These are phyloP conservation scores for Enteromius anoplus DNA, from an alignment of 2,797 vertebrate genomes.

Conservation along the genomic window DNA sequence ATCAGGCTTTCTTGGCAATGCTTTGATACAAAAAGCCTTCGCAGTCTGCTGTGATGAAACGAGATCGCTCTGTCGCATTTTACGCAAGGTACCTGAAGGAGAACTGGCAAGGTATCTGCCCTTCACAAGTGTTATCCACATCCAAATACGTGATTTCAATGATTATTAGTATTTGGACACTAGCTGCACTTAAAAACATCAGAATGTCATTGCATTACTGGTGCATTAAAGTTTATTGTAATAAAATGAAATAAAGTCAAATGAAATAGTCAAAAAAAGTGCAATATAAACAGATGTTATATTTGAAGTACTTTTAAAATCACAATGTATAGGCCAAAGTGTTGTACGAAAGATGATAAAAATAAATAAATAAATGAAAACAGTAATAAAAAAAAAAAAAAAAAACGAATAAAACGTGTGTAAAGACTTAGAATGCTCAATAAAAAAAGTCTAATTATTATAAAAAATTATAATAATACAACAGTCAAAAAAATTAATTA, in stretches of 20 bases:
- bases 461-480: neutral
- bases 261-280: neutral
- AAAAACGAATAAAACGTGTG: neutral
- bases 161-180: neutral
- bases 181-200: neutral
- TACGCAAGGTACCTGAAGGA: neutral
- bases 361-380: too few species aligned
- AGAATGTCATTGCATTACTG: neutral
- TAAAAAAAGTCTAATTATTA: too few species aligned
- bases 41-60: neutral
- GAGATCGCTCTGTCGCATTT: neutral
- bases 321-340: neutral
- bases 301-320: neutral
- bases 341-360: neutral
- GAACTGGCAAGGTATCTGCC: neutral
- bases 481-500: neutral
- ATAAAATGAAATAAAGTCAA: neutral
- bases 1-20: neutral
- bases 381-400: too few species aligned
- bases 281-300: neutral
- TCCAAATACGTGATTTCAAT: neutral
- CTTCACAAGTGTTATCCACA: neutral
- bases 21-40: neutral
- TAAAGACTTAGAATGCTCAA: too few species aligned
- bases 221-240: neutral